These are phyloP conservation scores for Sinocyclocheilus anophthalmus DNA, from an alignment of 2,113 vertebrate species.

Conservation along the genomic window DNA sequence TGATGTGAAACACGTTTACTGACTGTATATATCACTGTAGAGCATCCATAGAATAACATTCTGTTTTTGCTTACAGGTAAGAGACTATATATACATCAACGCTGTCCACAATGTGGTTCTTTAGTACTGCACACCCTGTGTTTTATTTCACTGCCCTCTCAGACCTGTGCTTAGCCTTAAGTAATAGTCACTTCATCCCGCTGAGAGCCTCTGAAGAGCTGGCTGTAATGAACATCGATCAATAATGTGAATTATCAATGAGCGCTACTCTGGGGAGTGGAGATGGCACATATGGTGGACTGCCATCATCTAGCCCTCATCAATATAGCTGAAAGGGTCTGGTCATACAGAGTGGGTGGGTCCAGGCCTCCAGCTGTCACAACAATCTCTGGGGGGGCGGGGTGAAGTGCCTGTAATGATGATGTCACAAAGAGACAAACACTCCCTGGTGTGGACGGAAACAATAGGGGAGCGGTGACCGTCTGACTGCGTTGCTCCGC, in stretches of 20 bases:
- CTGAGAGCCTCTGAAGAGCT: constrained; percentile 48
- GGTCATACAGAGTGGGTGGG: constrained; percentile 35
- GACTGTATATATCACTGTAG: neutral
- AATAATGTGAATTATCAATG: constrained; percentile 59
- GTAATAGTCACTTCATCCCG: constrained; percentile 42
- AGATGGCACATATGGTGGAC: constrained; percentile 48
- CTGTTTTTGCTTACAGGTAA: neutral
- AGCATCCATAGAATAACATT: neutral
- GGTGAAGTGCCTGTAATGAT: constrained; percentile 38
- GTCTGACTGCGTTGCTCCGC: constrained; percentile 6
- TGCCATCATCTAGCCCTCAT: constrained; percentile 43
- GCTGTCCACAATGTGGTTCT: constrained; percentile 30
- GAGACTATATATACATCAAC: neutral
- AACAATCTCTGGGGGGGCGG: constrained; percentile 37
- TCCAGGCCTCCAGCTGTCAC: constrained; percentile 55
- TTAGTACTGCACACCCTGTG: constrained; percentile 4
- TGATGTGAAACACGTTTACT: neutral
- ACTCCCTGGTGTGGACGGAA: constrained; percentile 14
- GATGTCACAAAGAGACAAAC: constrained; percentile 43
- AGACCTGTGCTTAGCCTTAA: constrained; percentile 21
- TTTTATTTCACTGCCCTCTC: constrained; percentile 4
- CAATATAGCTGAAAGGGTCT: constrained; percentile 56
- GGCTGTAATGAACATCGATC: constrained; percentile 47
- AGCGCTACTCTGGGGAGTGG: constrained; percentile 1
- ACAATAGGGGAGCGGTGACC: constrained; percentile 47